phyloP scores from a whole-genome alignment of 1,140 invertebrate genomes.

The Muscidifurax raptorellus region DNA sequence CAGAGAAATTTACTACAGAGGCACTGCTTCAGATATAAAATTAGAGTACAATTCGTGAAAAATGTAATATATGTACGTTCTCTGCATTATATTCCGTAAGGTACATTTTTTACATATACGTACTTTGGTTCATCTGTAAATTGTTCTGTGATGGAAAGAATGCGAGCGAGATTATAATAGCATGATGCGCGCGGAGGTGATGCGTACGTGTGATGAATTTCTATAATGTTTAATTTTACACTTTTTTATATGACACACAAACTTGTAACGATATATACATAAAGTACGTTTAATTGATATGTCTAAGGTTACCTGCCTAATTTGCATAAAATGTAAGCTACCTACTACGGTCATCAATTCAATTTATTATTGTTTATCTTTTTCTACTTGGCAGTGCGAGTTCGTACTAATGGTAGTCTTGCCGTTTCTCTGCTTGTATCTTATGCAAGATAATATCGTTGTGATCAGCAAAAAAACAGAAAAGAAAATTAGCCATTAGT shows the following conservation, averaged over 20 bases:
- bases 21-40: not conserved
- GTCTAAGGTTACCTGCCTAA: not conserved
- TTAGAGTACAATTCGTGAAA: conserved; percentile 19
- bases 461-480: not conserved
- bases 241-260: conserved; percentile 35
- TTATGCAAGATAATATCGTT: not conserved
- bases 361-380: not conserved
- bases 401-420: not conserved
- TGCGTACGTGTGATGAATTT: not conserved
- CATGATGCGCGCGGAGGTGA: not conserved
- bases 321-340: not conserved
- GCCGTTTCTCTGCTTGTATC: not conserved
- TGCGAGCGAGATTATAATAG: not conserved
- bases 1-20: not conserved
- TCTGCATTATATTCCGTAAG: not conserved
- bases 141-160: conserved; percentile 1
- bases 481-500: not conserved
- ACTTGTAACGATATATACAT: conserved; percentile 3
- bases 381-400: not conserved
- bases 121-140: not conserved
- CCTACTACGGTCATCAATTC: not conserved
- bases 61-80: not conserved
- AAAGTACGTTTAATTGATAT: conserved; percentile 5
- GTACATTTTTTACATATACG: not conserved
- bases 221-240: conserved; percentile 24